Evolutionary conservation across 2,888 invertebrate genomes (phyloP).

Genomic region (Dione juno): DNA sequence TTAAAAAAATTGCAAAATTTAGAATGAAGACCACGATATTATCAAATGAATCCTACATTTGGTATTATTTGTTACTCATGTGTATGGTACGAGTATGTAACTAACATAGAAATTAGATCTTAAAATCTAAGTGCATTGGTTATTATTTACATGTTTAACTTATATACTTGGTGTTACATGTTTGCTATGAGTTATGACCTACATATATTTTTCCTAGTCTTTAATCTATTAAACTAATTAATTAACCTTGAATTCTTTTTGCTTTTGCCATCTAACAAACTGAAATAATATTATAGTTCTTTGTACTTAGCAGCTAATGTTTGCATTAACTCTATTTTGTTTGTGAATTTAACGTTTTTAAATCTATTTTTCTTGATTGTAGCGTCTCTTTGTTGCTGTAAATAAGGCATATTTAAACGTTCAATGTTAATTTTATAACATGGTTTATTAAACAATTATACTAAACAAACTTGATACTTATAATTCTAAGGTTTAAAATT

Average conservation of each 20-base stretch:
- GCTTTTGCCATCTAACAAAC: slow-evolving; percentile 33
- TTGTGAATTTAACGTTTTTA: slow-evolving; percentile 11
- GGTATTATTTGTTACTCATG: not conserved
- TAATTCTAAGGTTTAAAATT: not conserved
- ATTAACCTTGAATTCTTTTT: slow-evolving; percentile 23
- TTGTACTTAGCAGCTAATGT: slow-evolving; percentile 21
- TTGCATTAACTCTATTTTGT: slow-evolving; percentile 26
- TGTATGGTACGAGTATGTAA: too few relatives aligned
- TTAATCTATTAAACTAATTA: slow-evolving; percentile 6
- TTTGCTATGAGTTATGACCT: not conserved
- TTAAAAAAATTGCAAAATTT: slow-evolving; percentile 17
- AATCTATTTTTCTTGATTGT: not conserved
- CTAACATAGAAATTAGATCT: not conserved
- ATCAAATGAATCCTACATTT: slow-evolving; percentile 3
- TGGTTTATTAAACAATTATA: not conserved
- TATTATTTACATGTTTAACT: not conserved
- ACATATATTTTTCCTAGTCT: slow-evolving; percentile 5
- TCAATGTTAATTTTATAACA: not conserved
- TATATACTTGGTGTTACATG: not conserved
- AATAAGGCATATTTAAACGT: slow-evolving; percentile 15
- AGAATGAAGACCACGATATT: not conserved
- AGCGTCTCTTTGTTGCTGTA: slow-evolving; percentile 7
- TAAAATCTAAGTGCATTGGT: not conserved
- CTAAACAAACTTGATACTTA: not conserved
- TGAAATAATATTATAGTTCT: slow-evolving; percentile 3